Percentiles rank a stretch among this genome's conserved stretches.
Evolutionary conservation across 2,113 vertebrate species (phyloP).

Genomic region (human): GRCh38 chr1:78537001-78537500

Average conservation of each 20-base stretch:
- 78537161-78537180: neutral
- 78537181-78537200: neutral
- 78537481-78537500: neutral
- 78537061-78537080: neutral
- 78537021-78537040: neutral
- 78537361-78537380: neutral
- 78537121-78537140: neutral
- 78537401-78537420: neutral
- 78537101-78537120: neutral
- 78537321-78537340: neutral
- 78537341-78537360: neutral
- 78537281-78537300: neutral
- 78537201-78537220: neutral
- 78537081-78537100: neutral
- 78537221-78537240: neutral
- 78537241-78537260: neutral
- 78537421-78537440: conserved; percentile 23
- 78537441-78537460: neutral
- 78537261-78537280: neutral
- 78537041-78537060: neutral
- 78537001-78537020: neutral
- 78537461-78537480: neutral
- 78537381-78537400: neutral
- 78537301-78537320: neutral
- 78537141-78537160: neutral